Evolutionary conservation across 2,113 vertebrate species (phyloP), one percentile per base, ranked within the genome.

Genomic region (Plestiodon gilberti): DNA sequence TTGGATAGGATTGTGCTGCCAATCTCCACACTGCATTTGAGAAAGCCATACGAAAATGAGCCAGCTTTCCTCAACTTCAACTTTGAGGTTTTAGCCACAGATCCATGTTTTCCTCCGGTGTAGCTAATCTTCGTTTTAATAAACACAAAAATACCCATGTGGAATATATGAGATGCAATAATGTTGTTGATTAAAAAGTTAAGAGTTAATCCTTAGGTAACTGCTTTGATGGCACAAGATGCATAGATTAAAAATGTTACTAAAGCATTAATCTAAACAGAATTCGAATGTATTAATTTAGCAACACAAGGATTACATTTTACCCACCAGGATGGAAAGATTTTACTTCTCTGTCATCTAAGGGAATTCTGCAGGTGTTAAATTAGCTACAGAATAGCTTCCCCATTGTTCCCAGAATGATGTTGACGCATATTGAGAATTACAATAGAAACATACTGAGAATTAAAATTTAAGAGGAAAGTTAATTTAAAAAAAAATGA

Each of bases 361-460:
- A 69, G 91, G 88, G 89, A 93, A 90, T 91, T 92, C 69, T 93
- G 91, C 89, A 95, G 90, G 90, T 94, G 92, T 92, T 91, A 93
- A 92, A 94, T 94, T 93, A 94, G 40, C 85, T 71, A 89, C 0
- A 0, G 83, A 83, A 93, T 92, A 82, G 65, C 81, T 92, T 90
- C 81, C 84, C 57, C 88, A 94, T 95, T 90, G 83, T 91, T 95
- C 87, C 85, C 91, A 81, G 80, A 94, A 89, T 81, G 61, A 88
- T 87, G 91, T 89, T 81, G 91, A 90, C 93, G 59, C 81, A 91
- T 92, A 92, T 85, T 91, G 87, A 92, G 79, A 92, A 91, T 93
- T 93, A 89, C 88, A 89, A 86, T 65, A 83, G 90, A 89, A 93
- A 88, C 90, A 91, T 86, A 89, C 40, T 94, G 90, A 92, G 90